These are phyloP conservation scores for Zele albiditarsus DNA, from an alignment of 2,888 invertebrate species.

Conservation along the genomic window DNA sequence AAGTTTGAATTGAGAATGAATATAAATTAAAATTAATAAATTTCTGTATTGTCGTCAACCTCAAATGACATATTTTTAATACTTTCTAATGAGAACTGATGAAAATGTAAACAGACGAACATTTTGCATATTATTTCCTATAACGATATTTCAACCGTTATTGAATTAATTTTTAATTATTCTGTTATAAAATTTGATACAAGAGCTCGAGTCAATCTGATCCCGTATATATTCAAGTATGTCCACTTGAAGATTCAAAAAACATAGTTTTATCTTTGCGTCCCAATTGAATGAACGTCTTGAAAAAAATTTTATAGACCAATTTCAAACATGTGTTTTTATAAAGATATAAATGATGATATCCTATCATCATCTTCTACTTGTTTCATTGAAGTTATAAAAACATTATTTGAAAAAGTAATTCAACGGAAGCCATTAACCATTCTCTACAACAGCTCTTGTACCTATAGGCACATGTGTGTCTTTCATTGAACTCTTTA, in stretches of 20 bases:
- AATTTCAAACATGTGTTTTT: not conserved
- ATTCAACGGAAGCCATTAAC: not conserved
- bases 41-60: no score
- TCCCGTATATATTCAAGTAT: no score
- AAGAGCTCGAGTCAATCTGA: not conserved
- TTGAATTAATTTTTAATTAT: not conserved
- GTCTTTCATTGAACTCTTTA: constrained; percentile 34
- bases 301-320: not conserved
- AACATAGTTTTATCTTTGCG: no score
- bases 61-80: no score
- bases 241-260: no score
- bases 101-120: no score
- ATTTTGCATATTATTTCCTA: no score
- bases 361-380: not conserved
- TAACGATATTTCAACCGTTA: no score
- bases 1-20: no score
- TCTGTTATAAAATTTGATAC: not conserved
- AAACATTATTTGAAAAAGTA: not conserved
- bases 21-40: no score
- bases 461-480: not conserved
- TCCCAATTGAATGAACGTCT: no score
- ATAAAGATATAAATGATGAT: not conserved
- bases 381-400: not conserved
- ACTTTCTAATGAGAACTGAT: no score
- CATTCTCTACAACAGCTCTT: not conserved